These are phyloP conservation scores for Ageneiosus marmoratus DNA, from an alignment of 2,113 vertebrate species.

Conservation along the genomic window DNA sequence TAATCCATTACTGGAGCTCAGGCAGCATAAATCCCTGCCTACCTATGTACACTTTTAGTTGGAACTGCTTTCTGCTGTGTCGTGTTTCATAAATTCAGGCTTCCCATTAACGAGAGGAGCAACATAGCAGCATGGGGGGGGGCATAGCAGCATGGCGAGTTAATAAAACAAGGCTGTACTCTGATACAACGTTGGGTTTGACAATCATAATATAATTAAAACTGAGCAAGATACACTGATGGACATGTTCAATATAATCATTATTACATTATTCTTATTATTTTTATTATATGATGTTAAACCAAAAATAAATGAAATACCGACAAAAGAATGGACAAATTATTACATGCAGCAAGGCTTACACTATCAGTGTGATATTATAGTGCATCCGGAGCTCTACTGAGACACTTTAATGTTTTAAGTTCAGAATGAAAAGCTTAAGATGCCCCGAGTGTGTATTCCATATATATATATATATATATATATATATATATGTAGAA, in stretches of 20 bases:
- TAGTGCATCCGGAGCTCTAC: background rate
- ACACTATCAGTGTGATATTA: background rate
- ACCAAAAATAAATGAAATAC: background rate
- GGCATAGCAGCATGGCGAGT: background rate
- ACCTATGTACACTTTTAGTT: background rate
- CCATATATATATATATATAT: conserved; percentile 1
- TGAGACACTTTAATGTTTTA: background rate
- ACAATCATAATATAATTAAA: background rate
- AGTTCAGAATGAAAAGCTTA: background rate
- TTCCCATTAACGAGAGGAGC: no score
- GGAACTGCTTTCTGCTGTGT: no score
- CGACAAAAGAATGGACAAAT: background rate
- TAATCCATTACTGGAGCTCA: background rate
- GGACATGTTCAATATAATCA: background rate
- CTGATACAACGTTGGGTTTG: background rate
- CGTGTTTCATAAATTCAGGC: background rate
- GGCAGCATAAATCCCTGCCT: background rate
- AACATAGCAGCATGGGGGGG: no score
- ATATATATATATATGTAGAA: background rate
- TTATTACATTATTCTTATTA: no score
- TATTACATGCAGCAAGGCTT: background rate
- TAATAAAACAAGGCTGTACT: background rate
- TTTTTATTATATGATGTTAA: background rate
- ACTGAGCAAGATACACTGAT: background rate
- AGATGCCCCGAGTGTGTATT: background rate